Percentiles rank a stretch among this genome's conserved stretches.
These are phyloP conservation scores for Chlorodrepanis virens DNA, from an alignment of 2,113 vertebrate species.

Conservation along the genomic window DNA sequence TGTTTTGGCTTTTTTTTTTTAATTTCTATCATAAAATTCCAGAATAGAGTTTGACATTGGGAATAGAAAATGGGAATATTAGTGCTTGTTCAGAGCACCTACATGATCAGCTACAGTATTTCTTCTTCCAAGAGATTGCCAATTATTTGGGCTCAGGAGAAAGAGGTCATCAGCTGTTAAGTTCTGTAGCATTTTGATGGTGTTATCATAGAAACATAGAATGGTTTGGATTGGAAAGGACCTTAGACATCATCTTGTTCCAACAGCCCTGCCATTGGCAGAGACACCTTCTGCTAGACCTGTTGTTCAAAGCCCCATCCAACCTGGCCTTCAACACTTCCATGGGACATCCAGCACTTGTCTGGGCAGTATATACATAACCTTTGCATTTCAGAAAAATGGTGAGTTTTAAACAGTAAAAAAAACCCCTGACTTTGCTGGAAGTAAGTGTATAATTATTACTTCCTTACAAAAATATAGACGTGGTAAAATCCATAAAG, in stretches of 20 bases:
- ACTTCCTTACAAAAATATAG: background rate
- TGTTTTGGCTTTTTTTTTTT: background rate
- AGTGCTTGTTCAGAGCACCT: background rate
- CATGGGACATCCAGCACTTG: background rate
- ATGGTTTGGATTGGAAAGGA: background rate
- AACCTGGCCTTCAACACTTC: background rate
- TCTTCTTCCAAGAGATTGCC: background rate
- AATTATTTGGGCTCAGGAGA: background rate
- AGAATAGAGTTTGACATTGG: background rate
- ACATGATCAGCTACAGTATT: background rate
- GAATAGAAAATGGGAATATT: background rate
- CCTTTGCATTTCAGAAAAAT: background rate
- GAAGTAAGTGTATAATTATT: background rate
- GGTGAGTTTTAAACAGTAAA: fast-evolving
- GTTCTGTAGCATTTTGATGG: background rate
- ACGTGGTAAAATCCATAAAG: background rate
- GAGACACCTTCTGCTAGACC: background rate
- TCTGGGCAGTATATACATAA: background rate
- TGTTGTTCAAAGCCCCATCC: background rate
- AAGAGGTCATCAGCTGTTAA: background rate
- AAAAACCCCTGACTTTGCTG: background rate
- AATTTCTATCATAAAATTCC: background rate
- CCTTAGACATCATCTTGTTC: background rate
- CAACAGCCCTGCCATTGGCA: background rate
- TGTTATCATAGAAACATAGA: background rate